A percentile compares a stretch with the other conserved stretches of the same genome.
phyloP scores from a whole-genome alignment of 2,797 vertebrate genomes.

The Catamblyrhynchus diadema region DNA sequence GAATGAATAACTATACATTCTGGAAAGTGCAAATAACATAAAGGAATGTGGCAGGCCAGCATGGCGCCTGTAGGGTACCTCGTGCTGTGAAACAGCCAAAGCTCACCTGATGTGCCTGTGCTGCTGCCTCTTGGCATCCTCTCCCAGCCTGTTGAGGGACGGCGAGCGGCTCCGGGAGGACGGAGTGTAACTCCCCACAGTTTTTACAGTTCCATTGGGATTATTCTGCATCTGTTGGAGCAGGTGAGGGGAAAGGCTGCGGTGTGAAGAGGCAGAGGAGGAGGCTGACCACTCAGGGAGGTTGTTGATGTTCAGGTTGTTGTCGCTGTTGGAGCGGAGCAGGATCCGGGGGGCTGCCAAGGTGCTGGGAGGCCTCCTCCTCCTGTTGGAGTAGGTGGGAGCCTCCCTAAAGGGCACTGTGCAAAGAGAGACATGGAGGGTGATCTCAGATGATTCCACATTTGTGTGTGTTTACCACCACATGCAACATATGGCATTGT shows the following conservation, averaged over 20 bases:
- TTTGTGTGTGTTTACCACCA: not conserved
- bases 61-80: not conserved
- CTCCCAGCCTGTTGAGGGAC: conserved; percentile 89
- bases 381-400: conserved; percentile 89
- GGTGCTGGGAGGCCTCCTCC: conserved; percentile 83
- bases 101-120: conserved; percentile 79
- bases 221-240: conserved; percentile 89
- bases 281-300: conserved; percentile 79
- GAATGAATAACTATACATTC: not conserved
- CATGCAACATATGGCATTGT: conserved; percentile 4
- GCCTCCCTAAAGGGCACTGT: conserved; percentile 96
- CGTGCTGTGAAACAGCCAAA: not conserved
- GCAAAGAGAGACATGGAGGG: not conserved
- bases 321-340: conserved; percentile 95
- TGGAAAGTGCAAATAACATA: not conserved
- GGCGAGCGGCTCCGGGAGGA: conserved; percentile 89
- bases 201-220: conserved; percentile 88
- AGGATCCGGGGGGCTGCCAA: conserved; percentile 87
- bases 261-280: conserved; percentile 79
- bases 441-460: conserved; percentile 21
- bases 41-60: not conserved
- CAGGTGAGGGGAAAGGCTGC: conserved; percentile 93
- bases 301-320: conserved; percentile 84
- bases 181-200: conserved; percentile 82
- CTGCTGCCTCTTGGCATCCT: conserved; percentile 82